Conservation (phyloP, 2,888 invertebrate genomes). For the Tiliacea citrago region DNA sequence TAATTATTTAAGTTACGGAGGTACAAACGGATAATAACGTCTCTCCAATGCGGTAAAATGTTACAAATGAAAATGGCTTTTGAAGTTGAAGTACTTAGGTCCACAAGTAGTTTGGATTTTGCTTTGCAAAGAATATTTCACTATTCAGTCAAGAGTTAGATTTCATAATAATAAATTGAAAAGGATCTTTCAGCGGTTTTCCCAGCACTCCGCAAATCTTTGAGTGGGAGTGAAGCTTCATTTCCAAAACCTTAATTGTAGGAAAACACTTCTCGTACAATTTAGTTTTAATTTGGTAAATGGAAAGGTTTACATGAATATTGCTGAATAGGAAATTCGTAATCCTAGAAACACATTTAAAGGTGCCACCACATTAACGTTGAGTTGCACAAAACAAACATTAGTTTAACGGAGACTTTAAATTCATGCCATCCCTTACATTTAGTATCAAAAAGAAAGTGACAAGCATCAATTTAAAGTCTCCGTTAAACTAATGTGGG, state of each 20-base stretch:
- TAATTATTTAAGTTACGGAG: slow-evolving; percentile 46
- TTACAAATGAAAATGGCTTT: slow-evolving; percentile 19
- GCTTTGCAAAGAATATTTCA: slow-evolving; percentile 31
- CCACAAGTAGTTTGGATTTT: slow-evolving; percentile 6
- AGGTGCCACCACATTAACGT: slow-evolving; percentile 51
- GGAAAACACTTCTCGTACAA: not conserved
- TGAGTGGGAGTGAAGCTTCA: not conserved
- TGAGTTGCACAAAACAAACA: too few relatives aligned
- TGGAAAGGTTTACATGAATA: slow-evolving; percentile 7
- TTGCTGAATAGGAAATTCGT: not conserved
- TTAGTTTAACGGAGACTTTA: too few relatives aligned
- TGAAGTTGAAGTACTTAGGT: slow-evolving; percentile 25
- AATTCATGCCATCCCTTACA: too few relatives aligned
- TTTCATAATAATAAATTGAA: slow-evolving; percentile 29
- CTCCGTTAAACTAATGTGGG: too few relatives aligned
- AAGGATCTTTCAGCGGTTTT: slow-evolving; percentile 18
- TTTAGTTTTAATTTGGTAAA: not conserved
- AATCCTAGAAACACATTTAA: slow-evolving; percentile 36
- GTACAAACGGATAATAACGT: slow-evolving; percentile 4
- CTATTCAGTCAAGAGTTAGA: slow-evolving; percentile 35
- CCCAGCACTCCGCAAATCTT: slow-evolving; percentile 12
- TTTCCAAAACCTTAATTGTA: slow-evolving; percentile 17
- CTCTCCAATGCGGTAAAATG: slow-evolving; percentile 14
- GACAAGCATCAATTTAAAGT: too few relatives aligned
- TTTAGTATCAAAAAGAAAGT: too few relatives aligned